These are phyloP conservation scores for Lordiphosa stackelbergi DNA, from an alignment of 1,140 invertebrate genomes.

Conservation along the genomic window DNA sequence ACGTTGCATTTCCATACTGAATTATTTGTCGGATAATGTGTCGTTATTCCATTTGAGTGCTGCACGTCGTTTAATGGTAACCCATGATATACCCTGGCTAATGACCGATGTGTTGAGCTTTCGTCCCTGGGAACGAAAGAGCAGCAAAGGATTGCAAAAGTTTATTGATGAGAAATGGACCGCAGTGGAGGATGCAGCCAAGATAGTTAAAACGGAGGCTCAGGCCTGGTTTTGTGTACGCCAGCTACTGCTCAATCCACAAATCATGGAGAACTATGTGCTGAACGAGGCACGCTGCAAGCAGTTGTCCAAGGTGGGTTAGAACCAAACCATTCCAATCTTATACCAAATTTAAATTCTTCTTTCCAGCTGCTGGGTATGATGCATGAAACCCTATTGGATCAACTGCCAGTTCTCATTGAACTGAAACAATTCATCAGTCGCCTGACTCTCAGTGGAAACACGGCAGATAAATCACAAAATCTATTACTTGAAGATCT, in stretches of 20 bases:
- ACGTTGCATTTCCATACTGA: conserved; percentile 84
- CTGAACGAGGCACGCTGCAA: conserved; percentile 83
- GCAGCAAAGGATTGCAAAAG: conserved; percentile 79
- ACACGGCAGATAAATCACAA: conserved; percentile 49
- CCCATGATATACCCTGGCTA: conserved; percentile 85
- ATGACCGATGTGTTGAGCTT: conserved; percentile 82
- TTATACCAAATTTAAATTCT: not conserved
- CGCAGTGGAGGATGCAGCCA: conserved; percentile 78
- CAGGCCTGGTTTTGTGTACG: conserved; percentile 86
- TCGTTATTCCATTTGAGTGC: conserved; percentile 81
- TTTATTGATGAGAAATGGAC: conserved; percentile 83
- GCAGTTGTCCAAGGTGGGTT: conserved; percentile 77
- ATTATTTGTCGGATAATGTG: conserved; percentile 79
- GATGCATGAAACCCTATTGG: conserved; percentile 82
- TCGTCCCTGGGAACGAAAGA: conserved; percentile 84
- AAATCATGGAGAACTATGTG: conserved; percentile 82
- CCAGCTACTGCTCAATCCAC: conserved; percentile 82
- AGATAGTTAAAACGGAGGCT: conserved; percentile 83
- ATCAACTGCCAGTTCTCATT: conserved; percentile 86
- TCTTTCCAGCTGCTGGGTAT: conserved; percentile 74
- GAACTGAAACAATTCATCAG: conserved; percentile 85
- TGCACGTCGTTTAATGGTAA: conserved; percentile 81
- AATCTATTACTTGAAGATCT: conserved; percentile 80
- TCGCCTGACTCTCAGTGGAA: conserved; percentile 66
- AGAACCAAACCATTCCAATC: not conserved